phyloP scores from a whole-genome alignment of 1,140 invertebrate species.

The Polypedilum pembai region DNA sequence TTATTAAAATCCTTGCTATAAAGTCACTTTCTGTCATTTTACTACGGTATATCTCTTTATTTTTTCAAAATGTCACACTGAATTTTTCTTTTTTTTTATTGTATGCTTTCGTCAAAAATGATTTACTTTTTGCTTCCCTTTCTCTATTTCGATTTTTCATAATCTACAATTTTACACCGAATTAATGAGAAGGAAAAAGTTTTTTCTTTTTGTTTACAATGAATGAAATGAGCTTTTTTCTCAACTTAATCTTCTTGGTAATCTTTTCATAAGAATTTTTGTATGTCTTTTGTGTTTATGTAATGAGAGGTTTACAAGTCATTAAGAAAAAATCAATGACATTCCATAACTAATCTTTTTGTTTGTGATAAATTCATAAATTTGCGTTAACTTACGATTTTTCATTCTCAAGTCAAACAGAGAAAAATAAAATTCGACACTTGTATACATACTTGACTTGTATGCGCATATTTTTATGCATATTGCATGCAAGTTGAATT shows the following conservation, averaged over 20 bases:
- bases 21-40: not conserved
- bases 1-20: not conserved
- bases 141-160: not conserved
- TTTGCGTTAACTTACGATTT: too few relatives aligned
- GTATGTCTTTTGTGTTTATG: too few relatives aligned
- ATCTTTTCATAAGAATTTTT: not conserved
- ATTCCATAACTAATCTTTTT: not conserved
- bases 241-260: not conserved
- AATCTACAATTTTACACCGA: slow-evolving; percentile 4
- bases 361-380: not conserved
- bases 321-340: not conserved
- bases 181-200: not conserved
- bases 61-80: not conserved
- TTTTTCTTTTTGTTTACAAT: not conserved
- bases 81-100: not conserved
- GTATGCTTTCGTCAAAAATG: not conserved
- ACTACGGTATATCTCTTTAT: not conserved
- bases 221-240: slow-evolving; percentile 3
- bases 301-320: not conserved
- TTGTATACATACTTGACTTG: too few relatives aligned
- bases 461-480: too few relatives aligned
- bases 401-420: too few relatives aligned
- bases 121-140: not conserved
- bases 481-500: too few relatives aligned
- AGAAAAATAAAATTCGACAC: too few relatives aligned